Conservation (phyloP, 2,888 invertebrate genomes). For the Acanthoscelides obtectus region DNA sequence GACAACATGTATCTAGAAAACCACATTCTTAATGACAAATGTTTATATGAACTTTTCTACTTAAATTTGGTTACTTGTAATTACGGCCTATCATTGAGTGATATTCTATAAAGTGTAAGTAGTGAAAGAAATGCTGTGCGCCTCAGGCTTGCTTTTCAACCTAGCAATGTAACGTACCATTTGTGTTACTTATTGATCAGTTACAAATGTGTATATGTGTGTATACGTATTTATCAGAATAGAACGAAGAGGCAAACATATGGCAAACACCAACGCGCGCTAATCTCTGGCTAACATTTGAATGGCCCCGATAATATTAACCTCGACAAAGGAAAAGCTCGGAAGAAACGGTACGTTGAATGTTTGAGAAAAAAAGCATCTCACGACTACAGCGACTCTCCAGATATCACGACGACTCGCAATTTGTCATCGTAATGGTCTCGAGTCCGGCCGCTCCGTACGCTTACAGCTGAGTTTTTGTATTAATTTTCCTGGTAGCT, state of each 20-base stretch:
- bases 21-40: too few species aligned
- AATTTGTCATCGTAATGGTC: not conserved
- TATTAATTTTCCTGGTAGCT: not conserved
- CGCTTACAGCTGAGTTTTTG: not conserved
- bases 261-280: not conserved
- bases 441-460: not conserved
- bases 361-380: not conserved
- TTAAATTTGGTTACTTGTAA: too few species aligned
- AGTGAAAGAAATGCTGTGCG: too few species aligned
- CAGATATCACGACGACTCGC: not conserved
- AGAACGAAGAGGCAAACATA: not conserved
- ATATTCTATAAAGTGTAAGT: too few species aligned
- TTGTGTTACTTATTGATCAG: too few species aligned
- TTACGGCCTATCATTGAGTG: too few species aligned
- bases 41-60: too few species aligned
- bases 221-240: not conserved
- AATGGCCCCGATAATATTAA: not conserved
- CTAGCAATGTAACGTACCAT: too few species aligned
- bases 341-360: not conserved
- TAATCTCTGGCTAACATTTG: not conserved
- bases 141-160: too few species aligned
- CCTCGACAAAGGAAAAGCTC: not conserved
- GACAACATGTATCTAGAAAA: too few species aligned
- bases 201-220: too few species aligned
- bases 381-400: not conserved